Base-by-base conservation (phyloP, 1,140 invertebrate species). In the Drosophila sechellia region DNA sequence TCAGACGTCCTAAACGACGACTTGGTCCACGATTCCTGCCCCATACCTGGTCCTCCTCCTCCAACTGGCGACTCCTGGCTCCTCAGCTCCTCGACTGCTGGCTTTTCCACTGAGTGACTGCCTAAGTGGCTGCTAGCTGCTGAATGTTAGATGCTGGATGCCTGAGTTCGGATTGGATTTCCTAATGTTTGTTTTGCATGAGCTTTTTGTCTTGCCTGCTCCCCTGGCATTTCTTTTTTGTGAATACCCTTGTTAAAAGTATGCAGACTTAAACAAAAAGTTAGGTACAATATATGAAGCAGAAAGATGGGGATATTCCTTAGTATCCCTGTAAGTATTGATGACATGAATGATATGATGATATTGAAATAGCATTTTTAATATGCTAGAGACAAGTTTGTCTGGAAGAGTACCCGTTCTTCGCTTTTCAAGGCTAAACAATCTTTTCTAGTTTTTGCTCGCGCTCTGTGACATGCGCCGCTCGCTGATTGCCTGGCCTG, bases 171-270 rank as follows among this genome's bases (percentile, higher is more conserved):
- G 64, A 89, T 90, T 91, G 89, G 80, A 91, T 91, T 91, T 90
- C 83, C 89, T 81, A 91, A 91, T 91, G 89, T 90, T 85, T 89
- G 72, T 80, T 89, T 87, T 87, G 84, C 84, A 87, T 87, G 84
- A 69, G 84, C 76, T 77, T 77, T 77, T 76, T 74, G 56, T 77
- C 68, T 70, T 69, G 49, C 20, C 50, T 55, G 39, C 13, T 40
- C 17, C 17, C 12, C 60, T 40, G 64, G 37, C 22, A 52, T 75
- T 75, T 75, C 58, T 43, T 43, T 54, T 31, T 27, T 27, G 11
- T 17, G n/a, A 39, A 5, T 39, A 13, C 4, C 1, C 37, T 31
- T 31, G 31, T 31, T 10, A 8, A 8, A 31, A 31, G 31, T 31
- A 31, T 31, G 31, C 31, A 6, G 6, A 31, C 6, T 31, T 31